Evolutionary conservation across 2,113 vertebrate genomes (phyloP), one percentile per base, ranked within the genome.

Genomic region (Microtus pennsylvanicus): DNA sequence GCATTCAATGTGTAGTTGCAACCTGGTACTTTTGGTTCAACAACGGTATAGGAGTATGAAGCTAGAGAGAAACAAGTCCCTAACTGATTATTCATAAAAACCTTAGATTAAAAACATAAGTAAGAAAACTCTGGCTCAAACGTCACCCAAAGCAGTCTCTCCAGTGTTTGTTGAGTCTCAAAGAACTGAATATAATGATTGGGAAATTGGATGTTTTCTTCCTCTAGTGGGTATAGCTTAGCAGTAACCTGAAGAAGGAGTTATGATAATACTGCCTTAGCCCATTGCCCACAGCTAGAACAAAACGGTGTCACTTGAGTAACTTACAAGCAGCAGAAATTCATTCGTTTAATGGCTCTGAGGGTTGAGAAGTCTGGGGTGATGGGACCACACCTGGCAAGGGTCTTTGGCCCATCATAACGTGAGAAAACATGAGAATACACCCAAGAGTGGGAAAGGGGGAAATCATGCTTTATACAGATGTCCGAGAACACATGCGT

Each of bases 191-290:
- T 76, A 83, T 7, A 82, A 63, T 47, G 22, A 93, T 69, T 8
- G 47, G 12, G 91, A 97, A 85, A 11, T 38, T 58, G 58, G 83
- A 47, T 9, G 47, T 89, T 94, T 97, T 77, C 77, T 77, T 87
- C 93, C 7, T 82, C 86, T 67, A 26, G 61, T 80, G 30, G 47
- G 30, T 28, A 42, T 22, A 86, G 6, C 6, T 93, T 80, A 94
- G 61, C 74, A 33, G 17, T 82, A 78, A 93, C 52, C 58, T 74
- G 28, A 45, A 35, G 81, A 92, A 76, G 81, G n/a, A 52, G 3
- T 50, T 85, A 21, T 76, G 65, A 63, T 61, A 47, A 94, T 50
- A 81, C 45, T 35, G 3, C 67, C 82, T 92, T 89, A 93, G 70
- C 47, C 10, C 80, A 30, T 80, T 87, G 86, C 74, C 75, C 65